These are phyloP conservation scores for Brachyrhaphis roseni DNA, from an alignment of 2,797 vertebrate genomes.

Conservation along the genomic window DNA sequence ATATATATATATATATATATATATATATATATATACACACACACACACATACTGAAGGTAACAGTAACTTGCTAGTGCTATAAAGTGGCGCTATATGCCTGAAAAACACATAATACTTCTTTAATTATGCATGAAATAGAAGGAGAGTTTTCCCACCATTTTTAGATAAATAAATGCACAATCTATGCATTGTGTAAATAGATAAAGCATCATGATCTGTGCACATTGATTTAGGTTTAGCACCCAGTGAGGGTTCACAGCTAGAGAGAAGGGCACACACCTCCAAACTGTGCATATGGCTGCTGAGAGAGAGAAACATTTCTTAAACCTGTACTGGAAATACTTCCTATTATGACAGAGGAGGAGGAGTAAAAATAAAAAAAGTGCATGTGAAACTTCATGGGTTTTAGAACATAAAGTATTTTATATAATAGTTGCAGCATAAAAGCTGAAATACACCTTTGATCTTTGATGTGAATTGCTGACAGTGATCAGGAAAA, in stretches of 20 bases:
- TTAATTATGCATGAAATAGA: no score
- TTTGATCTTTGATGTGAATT: neutral
- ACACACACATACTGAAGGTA: no score
- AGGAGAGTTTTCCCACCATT: neutral
- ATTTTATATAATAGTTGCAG: neutral
- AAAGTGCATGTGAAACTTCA: neutral
- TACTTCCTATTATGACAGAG: neutral
- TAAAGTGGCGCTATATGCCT: no score
- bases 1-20: no score
- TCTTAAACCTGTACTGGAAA: neutral
- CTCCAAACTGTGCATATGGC: neutral
- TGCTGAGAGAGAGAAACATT: neutral
- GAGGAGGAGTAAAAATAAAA: neutral
- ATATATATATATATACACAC: no score
- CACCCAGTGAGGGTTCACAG: neutral
- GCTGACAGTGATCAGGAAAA: neutral
- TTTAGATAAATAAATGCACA: neutral
- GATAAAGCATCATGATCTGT: neutral
- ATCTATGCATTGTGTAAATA: neutral
- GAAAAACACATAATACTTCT: no score
- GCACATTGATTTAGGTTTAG: neutral
- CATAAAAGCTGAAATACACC: neutral
- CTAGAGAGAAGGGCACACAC: neutral
- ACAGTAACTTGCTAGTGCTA: no score
- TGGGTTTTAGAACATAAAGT: neutral